Conservation (phyloP, 1,140 invertebrate species). For the Drosophila nikananu region DNA sequence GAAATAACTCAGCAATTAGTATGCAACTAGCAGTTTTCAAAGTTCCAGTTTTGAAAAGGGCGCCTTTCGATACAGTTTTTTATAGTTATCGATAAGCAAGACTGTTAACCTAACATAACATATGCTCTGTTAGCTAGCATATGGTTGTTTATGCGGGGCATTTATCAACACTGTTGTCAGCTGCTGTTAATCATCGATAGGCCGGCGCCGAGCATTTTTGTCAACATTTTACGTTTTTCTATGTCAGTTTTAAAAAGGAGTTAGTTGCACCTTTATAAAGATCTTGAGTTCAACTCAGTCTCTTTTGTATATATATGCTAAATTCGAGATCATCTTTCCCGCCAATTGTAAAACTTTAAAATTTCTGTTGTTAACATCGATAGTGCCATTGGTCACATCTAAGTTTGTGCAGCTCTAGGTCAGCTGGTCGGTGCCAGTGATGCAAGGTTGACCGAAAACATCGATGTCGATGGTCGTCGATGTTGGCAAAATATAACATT, state of each 20-base stretch:
- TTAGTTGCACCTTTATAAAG: no score
- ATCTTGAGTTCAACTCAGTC: neutral
- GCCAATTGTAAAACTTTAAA: neutral
- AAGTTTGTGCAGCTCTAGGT: neutral
- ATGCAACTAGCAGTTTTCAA: neutral
- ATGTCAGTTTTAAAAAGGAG: neutral
- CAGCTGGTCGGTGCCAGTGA: conserved; percentile 5
- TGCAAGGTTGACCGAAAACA: no score
- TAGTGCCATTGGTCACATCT: neutral
- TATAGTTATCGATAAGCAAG: neutral
- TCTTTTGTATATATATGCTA: no score
- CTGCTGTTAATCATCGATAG: conserved; percentile 17
- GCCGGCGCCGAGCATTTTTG: no score
- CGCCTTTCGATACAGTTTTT: neutral
- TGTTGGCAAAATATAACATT: no score
- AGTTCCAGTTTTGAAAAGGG: conserved; percentile 1
- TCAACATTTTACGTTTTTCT: neutral
- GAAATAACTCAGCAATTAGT: conserved; percentile 4
- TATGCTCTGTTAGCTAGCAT: neutral
- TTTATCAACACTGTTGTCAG: conserved; percentile 19
- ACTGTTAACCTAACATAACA: conserved; percentile 8
- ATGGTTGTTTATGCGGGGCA: neutral
- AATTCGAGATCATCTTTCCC: neutral
- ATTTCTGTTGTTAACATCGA: neutral
- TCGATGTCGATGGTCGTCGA: no score